Evolutionary conservation across 2,797 vertebrate genomes (phyloP), one percentile per base, ranked within the genome.

Genomic region (Heteromormyrus szaboi): DNA sequence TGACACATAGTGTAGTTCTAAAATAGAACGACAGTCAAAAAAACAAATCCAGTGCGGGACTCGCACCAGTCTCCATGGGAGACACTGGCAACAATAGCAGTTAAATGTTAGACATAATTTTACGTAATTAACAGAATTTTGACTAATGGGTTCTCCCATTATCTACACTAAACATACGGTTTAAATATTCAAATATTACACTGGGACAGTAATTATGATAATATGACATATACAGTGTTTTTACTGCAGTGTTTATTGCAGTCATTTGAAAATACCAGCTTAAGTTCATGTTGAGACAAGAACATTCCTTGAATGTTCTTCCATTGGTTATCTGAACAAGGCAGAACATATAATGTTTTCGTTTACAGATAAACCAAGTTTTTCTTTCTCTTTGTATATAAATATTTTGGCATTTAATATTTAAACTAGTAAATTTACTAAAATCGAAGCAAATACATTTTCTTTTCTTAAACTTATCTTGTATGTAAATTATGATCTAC

Each of bases 261-360:
- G 79, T 48, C 2, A 22, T 84, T 84, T 84, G 79, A 84, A 48
- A 84, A 50, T 48, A 50, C 79, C 79, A 84, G 19, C 44, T 84
- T 84, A n/a, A 48, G 41, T n/a, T 84, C 79, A 84, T 84, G 79
- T 84, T 48, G 79, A 84, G 79, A n/a, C 79, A 48, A 46, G 79
- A 50, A 84, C 2, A n/a, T 14, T 50, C 46, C 41, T 44, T n/a
- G 46, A 48, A 83, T 44, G 19, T 81, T 81, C 14, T 19, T 41
- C 41, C 44, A 46, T 41, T 46, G 41, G 65, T 72, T 72, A 72
- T 72, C 65, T 72, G 65, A 72, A 37, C 29, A 33, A 72, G 29
- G 29, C 12, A 17, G 29, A 72, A 37, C 65, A 72, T 72, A 72
- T 33, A 37, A 33, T 72, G 29, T 72, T 72, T 72, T 37, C 12